These are phyloP conservation scores for Yponomeuta malinellus DNA, from an alignment of 2,888 invertebrate genomes.

Conservation along the genomic window DNA sequence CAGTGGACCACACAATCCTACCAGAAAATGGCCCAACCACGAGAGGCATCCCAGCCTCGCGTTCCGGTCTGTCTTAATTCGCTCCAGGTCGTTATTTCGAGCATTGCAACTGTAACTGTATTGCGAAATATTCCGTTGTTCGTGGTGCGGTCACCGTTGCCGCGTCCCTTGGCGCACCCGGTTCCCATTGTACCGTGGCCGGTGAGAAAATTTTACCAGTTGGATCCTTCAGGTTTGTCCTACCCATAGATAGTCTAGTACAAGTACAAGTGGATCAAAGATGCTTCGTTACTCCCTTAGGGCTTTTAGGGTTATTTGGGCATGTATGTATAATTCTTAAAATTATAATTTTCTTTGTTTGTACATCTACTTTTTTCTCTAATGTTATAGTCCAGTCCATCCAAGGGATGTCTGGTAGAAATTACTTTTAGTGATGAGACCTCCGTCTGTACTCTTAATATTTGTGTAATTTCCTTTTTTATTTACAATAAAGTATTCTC, in stretches of 20 bases:
- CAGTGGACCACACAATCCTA: neutral
- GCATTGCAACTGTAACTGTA: neutral
- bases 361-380: too few relatives aligned
- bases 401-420: too few relatives aligned
- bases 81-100: neutral
- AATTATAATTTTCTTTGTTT: too few relatives aligned
- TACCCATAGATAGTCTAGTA: neutral
- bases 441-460: too few relatives aligned
- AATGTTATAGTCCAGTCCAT: too few relatives aligned
- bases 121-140: slow-evolving; percentile 8
- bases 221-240: neutral
- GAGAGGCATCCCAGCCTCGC: neutral
- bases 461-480: too few relatives aligned
- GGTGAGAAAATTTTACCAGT: slow-evolving; percentile 18
- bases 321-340: too few relatives aligned
- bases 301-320: too few relatives aligned
- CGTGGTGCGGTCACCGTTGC: slow-evolving; percentile 9
- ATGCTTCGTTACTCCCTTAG: too few relatives aligned
- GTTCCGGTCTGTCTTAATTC: neutral
- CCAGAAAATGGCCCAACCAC: neutral
- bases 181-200: slow-evolving; percentile 16
- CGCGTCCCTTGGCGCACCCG: slow-evolving; percentile 12
- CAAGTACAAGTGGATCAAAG: too few relatives aligned
- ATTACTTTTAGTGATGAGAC: too few relatives aligned
- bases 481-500: too few relatives aligned